Conservation (phyloP, 2,888 invertebrate species). For the Nemurella pictetii region DNA sequence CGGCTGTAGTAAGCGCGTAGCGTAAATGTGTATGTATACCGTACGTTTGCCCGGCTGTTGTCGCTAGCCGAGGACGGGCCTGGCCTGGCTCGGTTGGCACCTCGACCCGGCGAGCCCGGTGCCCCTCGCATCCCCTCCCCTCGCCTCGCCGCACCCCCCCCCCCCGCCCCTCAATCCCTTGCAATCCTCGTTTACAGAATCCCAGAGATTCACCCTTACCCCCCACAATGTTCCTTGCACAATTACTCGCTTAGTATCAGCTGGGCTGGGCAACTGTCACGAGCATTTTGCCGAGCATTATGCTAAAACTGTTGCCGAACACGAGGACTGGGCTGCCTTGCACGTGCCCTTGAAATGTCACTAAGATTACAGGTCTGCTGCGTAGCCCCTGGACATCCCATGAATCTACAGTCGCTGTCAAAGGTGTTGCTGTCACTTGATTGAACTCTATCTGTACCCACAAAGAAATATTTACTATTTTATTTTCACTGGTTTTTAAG, state of each 20-base stretch:
- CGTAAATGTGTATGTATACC: not conserved
- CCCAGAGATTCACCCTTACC: not conserved
- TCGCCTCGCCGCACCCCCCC: not conserved
- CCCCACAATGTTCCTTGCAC: not conserved
- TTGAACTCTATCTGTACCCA: no score
- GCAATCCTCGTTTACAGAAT: no score
- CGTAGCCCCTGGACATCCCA: no score
- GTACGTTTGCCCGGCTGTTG: not conserved
- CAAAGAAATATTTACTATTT: no score
- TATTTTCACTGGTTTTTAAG: no score
- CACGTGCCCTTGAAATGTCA: not conserved
- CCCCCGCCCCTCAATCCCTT: not conserved
- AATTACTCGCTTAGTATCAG: not conserved
- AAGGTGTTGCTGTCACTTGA: no score
- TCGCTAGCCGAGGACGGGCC: not conserved
- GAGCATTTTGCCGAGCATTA: not conserved
- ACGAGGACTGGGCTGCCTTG: not conserved
- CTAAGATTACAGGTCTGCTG: no score
- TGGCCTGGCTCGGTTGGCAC: not conserved
- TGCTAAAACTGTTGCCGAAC: no score
- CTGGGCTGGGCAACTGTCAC: not conserved
- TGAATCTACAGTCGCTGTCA: no score
- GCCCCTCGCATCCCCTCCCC: not conserved
- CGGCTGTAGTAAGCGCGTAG: not conserved
- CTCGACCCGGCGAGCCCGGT: not conserved